A percentile compares a stretch with the other conserved stretches of the same genome.
Evolutionary conservation across 2,888 invertebrate species (phyloP).

Genomic region (Ectemnius continuus): DNA sequence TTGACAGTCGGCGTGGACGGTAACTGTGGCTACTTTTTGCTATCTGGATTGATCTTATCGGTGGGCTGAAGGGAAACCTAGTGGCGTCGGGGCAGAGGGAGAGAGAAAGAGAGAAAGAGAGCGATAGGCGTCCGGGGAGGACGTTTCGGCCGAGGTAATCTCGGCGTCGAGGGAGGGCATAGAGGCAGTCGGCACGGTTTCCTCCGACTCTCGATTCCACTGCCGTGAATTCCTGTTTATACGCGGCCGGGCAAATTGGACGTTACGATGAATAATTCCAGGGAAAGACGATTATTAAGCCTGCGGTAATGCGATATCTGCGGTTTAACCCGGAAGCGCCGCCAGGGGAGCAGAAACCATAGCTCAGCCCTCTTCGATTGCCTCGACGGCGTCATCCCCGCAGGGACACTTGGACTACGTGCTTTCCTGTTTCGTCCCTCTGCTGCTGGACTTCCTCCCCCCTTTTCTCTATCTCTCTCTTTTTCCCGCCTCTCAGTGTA

Average conservation of each 20-base stretch:
- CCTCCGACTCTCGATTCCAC: not conserved
- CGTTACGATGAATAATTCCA: constrained; percentile 6
- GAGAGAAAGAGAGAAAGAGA: no score
- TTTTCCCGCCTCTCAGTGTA: no score
- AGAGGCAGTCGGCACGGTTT: not conserved
- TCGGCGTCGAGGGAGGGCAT: not conserved
- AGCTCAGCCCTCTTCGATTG: constrained; percentile 35
- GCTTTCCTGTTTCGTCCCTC: not conserved
- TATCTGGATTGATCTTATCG: no score
- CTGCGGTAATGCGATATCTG: constrained; percentile 36
- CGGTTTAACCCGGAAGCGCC: constrained; percentile 50
- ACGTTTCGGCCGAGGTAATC: no score
- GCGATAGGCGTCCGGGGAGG: no score
- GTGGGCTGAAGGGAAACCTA: no score
- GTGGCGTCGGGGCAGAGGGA: no score
- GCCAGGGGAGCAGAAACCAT: constrained; percentile 47
- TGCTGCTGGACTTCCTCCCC: not conserved
- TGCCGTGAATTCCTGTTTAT: not conserved
- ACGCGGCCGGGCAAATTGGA: not conserved
- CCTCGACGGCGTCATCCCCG: constrained; percentile 13
- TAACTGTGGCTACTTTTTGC: no score
- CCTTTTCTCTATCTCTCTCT: not conserved
- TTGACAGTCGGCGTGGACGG: no score
- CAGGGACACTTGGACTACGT: constrained; percentile 5
- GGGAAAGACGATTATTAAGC: constrained; percentile 18